Percentiles rank a stretch among this genome's conserved stretches.
Conservation (phyloP, 2,797 vertebrate species). For the Typhlichthys eigenmanni region DNA sequence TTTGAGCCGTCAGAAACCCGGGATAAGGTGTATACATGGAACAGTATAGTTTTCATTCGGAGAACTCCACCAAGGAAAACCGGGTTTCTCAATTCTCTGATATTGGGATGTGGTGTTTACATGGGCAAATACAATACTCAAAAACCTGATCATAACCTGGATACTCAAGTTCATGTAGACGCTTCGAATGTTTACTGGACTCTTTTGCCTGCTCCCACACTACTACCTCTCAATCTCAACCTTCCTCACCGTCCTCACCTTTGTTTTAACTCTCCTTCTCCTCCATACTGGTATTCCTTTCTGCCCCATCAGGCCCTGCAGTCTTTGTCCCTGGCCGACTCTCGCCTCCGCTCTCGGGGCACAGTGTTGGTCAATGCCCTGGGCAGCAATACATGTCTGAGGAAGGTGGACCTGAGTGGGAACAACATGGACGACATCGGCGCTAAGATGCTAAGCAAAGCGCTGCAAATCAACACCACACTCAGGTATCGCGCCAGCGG, state of each 20-base stretch:
- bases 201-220: constrained; percentile 1
- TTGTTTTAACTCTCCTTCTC: neutral
- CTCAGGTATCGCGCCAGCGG: constrained; percentile 64
- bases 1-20: too few relatives aligned
- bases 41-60: too few relatives aligned
- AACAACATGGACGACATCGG: constrained; percentile 90
- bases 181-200: too few relatives aligned
- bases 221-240: neutral
- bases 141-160: too few relatives aligned
- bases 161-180: too few relatives aligned
- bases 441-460: constrained; percentile 93
- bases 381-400: constrained; percentile 89
- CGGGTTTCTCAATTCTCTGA: too few relatives aligned
- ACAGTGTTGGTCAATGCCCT: constrained; percentile 89
- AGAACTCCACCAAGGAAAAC: too few relatives aligned
- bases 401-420: constrained; percentile 88
- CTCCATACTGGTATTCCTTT: neutral
- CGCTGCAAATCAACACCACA: constrained; percentile 84
- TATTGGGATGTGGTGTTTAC: too few relatives aligned
- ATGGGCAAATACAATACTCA: too few relatives aligned
- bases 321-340: constrained; percentile 85
- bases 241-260: neutral
- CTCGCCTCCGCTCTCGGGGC: constrained; percentile 85
- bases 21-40: too few relatives aligned
- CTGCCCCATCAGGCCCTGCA: constrained; percentile 79